Evolutionary conservation across 2,888 invertebrate genomes (phyloP), one percentile per base, ranked within the genome.

Genomic region (Colostygia pectinataria): DNA sequence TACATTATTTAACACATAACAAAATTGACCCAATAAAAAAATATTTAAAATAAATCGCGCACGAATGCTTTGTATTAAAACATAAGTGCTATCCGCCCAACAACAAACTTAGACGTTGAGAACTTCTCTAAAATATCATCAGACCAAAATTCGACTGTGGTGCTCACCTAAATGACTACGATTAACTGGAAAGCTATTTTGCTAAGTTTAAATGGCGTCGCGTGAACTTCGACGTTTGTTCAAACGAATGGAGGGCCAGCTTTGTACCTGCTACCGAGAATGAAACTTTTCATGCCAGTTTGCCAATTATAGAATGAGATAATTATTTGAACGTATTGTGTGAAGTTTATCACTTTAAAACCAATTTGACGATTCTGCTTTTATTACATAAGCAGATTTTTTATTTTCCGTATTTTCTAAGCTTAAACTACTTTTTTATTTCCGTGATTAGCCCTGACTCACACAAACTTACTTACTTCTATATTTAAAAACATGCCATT

Each of bases 121-220:
- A 75, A 77, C 70, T 79, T 76, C 50, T 65, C 75, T 76, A 71
- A 78, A 82, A 79, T 71, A 78, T 72, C 74, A 78, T 79, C 74
- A 75, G 68, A 62, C 65, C 59, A 72, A 82, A 40, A 74, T 68
- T 70, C 74, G 65, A 73, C 63, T 63, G 70, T 69, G 77, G 77
- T 72, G 69, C 76, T 80, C 76, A 55, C 71, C 69, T 67, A 80
- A 87, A 87, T 77, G 80, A 80, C 82, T 74, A 63, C 82, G 78
- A 84, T 87, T 87, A 86, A 80, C 79, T 82, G 71, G 71, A 80
- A 80, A 80, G 81, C 80, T 75, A 82, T 83, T 85, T 78, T 74
- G 63, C 74, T 51, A 83, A 85, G 82, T 86, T 84, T 78, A 80
- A 84, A 83, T 77, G 73, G 80, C 70, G 64, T 60, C 65, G 63